These are phyloP conservation scores for Agrochola litura DNA, from an alignment of 2,888 invertebrate genomes.

Conservation along the genomic window DNA sequence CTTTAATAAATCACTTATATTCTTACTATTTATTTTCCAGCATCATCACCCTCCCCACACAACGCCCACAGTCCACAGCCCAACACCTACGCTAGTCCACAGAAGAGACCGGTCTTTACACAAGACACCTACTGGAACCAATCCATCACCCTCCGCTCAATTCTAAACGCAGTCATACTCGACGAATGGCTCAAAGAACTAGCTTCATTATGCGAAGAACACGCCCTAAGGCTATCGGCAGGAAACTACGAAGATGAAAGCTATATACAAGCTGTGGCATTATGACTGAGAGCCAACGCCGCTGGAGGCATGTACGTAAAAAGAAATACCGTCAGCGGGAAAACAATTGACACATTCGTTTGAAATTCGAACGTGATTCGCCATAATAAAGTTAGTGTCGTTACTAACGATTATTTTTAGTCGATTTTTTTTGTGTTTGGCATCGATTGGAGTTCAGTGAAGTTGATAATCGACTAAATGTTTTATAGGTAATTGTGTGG, in stretches of 20 bases:
- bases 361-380: slow-evolving; percentile 55
- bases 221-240: slow-evolving; percentile 91
- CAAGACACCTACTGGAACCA: slow-evolving; percentile 88
- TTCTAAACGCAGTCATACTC: slow-evolving; percentile 94
- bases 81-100: slow-evolving; percentile 71
- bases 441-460: slow-evolving; percentile 16
- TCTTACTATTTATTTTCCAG: slow-evolving; percentile 48
- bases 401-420: slow-evolving; percentile 43
- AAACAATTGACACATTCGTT: slow-evolving; percentile 65
- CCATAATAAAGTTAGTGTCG: slow-evolving; percentile 60
- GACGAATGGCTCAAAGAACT: slow-evolving; percentile 99
- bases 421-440: slow-evolving; percentile 50
- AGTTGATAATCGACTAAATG: slow-evolving; percentile 45
- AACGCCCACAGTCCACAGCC: slow-evolving; percentile 71
- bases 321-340: slow-evolving; percentile 59
- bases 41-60: slow-evolving; percentile 74
- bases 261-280: slow-evolving; percentile 82
- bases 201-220: slow-evolving; percentile 98
- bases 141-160: slow-evolving; percentile 83
- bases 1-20: not conserved
- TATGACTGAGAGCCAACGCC: slow-evolving; percentile 85
- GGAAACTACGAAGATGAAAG: slow-evolving; percentile 82
- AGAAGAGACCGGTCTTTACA: slow-evolving; percentile 80
- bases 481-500: slow-evolving; percentile 33
- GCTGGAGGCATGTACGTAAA: slow-evolving; percentile 66